phyloP scores from a whole-genome alignment of 2,888 invertebrate species.

The Coenonympha glycerion region DNA sequence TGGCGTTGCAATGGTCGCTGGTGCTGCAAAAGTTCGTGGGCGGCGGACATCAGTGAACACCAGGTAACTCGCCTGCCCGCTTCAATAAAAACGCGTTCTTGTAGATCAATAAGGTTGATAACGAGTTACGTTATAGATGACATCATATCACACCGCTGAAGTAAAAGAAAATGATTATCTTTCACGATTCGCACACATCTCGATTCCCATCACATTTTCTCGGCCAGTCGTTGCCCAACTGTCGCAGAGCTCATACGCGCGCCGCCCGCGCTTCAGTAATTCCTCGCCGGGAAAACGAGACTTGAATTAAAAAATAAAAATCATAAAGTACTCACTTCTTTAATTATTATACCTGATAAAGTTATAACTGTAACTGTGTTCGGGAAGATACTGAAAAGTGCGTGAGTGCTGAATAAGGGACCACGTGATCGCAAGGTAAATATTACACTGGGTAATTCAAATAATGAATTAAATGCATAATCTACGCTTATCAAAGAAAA shows the following conservation, averaged over 20 bases:
- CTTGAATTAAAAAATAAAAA: constrained; percentile 27
- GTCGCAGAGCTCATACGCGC: constrained; percentile 27
- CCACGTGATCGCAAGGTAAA: constrained; percentile 33
- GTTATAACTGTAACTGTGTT: neutral
- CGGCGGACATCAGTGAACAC: no score
- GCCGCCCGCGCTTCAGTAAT: constrained; percentile 13
- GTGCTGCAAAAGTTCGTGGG: no score
- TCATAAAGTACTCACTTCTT: neutral
- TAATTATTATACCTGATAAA: neutral
- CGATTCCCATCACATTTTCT: constrained; percentile 5
- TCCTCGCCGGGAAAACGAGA: constrained; percentile 24
- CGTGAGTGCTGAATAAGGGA: neutral
- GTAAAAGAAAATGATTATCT: constrained; percentile 34
- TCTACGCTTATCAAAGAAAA: no score
- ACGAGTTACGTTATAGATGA: constrained; percentile 1
- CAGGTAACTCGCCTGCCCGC: no score
- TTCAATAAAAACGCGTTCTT: no score
- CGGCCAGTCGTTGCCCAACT: constrained; percentile 30
- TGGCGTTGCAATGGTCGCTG: no score
- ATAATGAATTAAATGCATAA: no score
- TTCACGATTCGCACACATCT: constrained; percentile 26
- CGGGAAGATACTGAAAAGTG: neutral
- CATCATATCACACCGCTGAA: constrained; percentile 13
- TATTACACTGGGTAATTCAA: constrained; percentile 19
- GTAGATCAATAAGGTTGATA: no score